Percentiles rank a stretch among this genome's conserved stretches.
These are phyloP conservation scores for Agrochola macilenta DNA, from an alignment of 2,888 invertebrate species.

Conservation along the genomic window DNA sequence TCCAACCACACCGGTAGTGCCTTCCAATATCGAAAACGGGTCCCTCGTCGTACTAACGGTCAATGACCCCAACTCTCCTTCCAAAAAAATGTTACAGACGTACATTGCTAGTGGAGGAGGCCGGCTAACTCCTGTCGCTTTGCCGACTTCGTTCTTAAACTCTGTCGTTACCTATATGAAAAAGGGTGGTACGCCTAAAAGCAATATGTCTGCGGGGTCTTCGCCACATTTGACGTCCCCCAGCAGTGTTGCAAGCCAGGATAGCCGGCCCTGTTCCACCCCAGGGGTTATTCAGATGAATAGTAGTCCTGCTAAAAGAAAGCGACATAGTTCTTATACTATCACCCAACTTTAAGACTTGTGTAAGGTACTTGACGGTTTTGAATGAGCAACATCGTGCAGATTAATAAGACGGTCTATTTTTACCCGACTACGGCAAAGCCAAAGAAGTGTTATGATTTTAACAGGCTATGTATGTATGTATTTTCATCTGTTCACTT, in stretches of 20 bases:
- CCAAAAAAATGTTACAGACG: conserved; percentile 86
- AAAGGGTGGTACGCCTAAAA: conserved; percentile 79
- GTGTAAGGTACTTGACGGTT: conserved; percentile 5
- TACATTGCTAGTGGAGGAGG: conserved; percentile 83
- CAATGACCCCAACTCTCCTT: conserved; percentile 83
- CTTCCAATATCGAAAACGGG: conserved; percentile 82
- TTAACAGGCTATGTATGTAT: not conserved
- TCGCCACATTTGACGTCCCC: conserved; percentile 84
- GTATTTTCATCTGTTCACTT: not conserved
- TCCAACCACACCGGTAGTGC: conserved; percentile 69
- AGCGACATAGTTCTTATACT: conserved; percentile 81
- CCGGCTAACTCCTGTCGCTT: conserved; percentile 80
- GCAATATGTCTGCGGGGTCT: conserved; percentile 79
- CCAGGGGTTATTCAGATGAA: conserved; percentile 74
- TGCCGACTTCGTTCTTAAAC: conserved; percentile 80
- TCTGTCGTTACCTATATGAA: conserved; percentile 86
- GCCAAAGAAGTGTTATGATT: not conserved
- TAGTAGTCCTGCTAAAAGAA: conserved; percentile 77
- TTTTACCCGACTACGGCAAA: not conserved
- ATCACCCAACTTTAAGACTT: conserved; percentile 82
- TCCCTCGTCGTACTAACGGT: conserved; percentile 86
- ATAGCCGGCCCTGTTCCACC: conserved; percentile 72
- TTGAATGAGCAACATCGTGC: not conserved
- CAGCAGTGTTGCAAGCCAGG: conserved; percentile 80
- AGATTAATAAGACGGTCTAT: not conserved